Evolutionary conservation across 2,113 vertebrate genomes (phyloP).

Genomic region (Gulo gulo): DNA sequence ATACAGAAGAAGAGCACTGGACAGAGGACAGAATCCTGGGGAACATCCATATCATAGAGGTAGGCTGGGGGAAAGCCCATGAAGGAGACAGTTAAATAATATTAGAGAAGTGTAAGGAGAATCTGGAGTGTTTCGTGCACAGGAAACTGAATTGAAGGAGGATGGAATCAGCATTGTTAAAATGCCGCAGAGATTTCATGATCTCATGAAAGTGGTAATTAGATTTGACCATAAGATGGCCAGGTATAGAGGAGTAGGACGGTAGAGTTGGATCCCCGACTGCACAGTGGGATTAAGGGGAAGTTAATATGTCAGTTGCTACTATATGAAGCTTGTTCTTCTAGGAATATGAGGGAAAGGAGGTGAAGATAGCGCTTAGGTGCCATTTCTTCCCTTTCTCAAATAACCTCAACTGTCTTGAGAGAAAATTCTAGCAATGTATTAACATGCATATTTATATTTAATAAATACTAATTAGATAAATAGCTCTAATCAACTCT

Average conservation of each 20-base stretch:
- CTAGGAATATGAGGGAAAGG: neutral
- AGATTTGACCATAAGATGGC: neutral
- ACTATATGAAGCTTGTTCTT: neutral
- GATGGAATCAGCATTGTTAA: neutral
- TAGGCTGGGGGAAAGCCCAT: neutral
- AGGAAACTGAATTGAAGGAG: neutral
- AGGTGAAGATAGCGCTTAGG: neutral
- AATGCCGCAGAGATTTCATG: neutral
- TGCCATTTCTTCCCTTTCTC: neutral
- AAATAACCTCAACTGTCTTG: neutral
- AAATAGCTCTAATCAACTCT: neutral
- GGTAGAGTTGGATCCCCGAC: neutral
- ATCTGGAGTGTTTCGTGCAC: neutral
- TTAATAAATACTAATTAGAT: conserved; percentile 6
- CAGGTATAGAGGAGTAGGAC: neutral
- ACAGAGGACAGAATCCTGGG: neutral
- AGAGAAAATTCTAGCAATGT: neutral
- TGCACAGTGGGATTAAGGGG: neutral
- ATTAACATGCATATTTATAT: neutral
- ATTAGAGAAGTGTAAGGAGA: neutral
- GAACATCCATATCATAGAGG: neutral
- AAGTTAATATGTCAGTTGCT: neutral
- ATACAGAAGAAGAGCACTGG: neutral
- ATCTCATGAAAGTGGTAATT: neutral
- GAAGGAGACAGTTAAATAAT: neutral